Evolutionary conservation across 2,888 invertebrate species (phyloP).

Genomic region (Hypomecis punctinalis): DNA sequence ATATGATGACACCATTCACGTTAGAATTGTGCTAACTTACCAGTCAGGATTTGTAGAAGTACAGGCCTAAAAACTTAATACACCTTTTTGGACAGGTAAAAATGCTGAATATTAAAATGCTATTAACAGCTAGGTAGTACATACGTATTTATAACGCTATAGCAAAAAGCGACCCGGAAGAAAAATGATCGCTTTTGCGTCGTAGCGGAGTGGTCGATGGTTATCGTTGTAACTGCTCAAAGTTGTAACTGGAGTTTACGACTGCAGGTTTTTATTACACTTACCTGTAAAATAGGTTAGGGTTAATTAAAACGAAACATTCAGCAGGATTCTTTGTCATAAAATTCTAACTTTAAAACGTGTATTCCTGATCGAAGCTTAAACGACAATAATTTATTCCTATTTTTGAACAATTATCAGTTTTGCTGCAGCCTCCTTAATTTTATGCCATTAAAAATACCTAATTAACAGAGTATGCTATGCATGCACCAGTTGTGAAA

Average conservation of each 20-base stretch:
- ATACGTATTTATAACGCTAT: background rate
- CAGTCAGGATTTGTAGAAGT: too few species aligned
- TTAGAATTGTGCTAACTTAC: too few species aligned
- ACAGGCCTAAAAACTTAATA: too few species aligned
- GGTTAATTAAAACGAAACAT: constrained; percentile 14
- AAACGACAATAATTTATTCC: too few species aligned
- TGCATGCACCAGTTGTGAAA: constrained; percentile 35
- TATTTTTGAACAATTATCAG: too few species aligned
- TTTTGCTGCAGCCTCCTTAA: constrained; percentile 3
- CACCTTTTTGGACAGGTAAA: too few species aligned
- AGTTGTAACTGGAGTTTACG: background rate
- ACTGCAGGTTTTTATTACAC: background rate
- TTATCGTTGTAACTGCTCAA: constrained; percentile 7
- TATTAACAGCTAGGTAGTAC: constrained; percentile 13
- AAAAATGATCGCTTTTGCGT: constrained; percentile 38
- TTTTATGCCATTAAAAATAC: constrained; percentile 5
- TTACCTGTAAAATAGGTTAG: constrained; percentile 17
- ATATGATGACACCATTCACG: too few species aligned
- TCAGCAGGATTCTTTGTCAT: too few species aligned
- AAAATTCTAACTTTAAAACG: background rate
- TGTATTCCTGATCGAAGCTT: too few species aligned
- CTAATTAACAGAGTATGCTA: constrained; percentile 24
- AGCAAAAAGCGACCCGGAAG: constrained; percentile 43
- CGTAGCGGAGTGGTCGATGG: constrained; percentile 8
- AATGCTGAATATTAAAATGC: constrained; percentile 3